A percentile compares a stretch with the other conserved stretches of the same genome.
Conservation (phyloP, 1,140 invertebrate genomes). For the Phocides pigmalion region DNA sequence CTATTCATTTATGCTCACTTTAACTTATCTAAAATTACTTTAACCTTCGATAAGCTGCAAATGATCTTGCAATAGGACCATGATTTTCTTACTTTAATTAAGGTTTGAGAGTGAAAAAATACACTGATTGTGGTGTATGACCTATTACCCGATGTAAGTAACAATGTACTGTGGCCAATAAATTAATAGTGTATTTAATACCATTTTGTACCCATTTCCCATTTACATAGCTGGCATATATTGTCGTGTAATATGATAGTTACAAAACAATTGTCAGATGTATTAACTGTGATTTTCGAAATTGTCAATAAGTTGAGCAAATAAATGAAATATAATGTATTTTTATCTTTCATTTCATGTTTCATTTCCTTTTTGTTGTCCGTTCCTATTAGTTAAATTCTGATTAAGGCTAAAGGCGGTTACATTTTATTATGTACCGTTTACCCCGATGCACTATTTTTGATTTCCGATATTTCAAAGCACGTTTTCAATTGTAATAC, state of each 20-base stretch:
- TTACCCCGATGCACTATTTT: no score
- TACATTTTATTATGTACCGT: no score
- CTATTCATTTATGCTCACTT: constrained; percentile 66
- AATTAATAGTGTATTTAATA: constrained; percentile 77
- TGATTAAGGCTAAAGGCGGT: no score
- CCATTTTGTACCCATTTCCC: constrained; percentile 80
- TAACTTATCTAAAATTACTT: constrained; percentile 36
- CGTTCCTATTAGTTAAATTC: no score
- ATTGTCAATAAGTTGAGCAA: constrained; percentile 83
- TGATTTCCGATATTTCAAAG: no score
- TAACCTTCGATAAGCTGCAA: constrained; percentile 34
- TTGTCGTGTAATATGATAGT: constrained; percentile 75
- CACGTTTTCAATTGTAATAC: no score
- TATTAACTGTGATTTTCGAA: constrained; percentile 83
- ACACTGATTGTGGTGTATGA: constrained; percentile 58
- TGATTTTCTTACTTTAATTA: constrained; percentile 42
- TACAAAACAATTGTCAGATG: constrained; percentile 80
- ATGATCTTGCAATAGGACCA: constrained; percentile 35
- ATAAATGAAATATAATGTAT: constrained; percentile 80
- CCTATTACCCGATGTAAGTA: constrained; percentile 65
- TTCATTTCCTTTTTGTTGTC: no score
- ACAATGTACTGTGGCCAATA: constrained; percentile 78
- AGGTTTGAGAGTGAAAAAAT: constrained; percentile 41
- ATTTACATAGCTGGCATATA: constrained; percentile 74
- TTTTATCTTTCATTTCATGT: constrained; percentile 13